phyloP scores from a whole-genome alignment of 2,113 vertebrate species.

The Mohoua ochrocephala region DNA sequence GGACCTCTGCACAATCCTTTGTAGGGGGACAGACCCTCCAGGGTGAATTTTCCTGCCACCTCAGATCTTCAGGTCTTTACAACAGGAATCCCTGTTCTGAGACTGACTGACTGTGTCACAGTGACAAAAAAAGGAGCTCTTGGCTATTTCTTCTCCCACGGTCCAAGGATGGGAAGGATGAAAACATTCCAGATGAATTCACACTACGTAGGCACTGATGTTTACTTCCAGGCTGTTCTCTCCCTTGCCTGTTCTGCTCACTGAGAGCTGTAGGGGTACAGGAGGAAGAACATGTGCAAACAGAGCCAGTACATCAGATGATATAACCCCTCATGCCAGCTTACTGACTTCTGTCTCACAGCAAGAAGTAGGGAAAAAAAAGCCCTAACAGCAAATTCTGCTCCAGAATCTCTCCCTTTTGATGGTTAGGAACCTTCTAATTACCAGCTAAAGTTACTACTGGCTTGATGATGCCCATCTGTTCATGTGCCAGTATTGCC shows the following conservation, averaged over 20 bases:
- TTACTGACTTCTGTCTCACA: background rate
- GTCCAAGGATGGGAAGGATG: background rate
- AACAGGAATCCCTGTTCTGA: background rate
- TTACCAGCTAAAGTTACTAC: background rate
- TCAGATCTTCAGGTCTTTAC: background rate
- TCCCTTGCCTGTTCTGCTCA: background rate
- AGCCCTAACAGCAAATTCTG: background rate
- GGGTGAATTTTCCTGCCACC: background rate
- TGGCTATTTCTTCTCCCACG: background rate
- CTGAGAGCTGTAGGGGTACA: background rate
- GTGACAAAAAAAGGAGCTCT: background rate
- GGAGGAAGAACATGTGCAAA: background rate
- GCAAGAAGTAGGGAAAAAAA: background rate
- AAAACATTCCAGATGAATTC: background rate
- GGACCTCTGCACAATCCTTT: background rate
- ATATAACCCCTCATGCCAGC: background rate
- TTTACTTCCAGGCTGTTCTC: background rate
- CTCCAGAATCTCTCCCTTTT: background rate
- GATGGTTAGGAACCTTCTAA: background rate
- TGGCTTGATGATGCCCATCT: background rate
- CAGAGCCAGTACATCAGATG: background rate
- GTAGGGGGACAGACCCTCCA: background rate
- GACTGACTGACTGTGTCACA: background rate
- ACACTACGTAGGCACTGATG: accelerated
- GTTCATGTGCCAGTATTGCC: background rate